Conservation (phyloP, 1,140 invertebrate species). For the Lepidotrigona ventralis region DNA sequence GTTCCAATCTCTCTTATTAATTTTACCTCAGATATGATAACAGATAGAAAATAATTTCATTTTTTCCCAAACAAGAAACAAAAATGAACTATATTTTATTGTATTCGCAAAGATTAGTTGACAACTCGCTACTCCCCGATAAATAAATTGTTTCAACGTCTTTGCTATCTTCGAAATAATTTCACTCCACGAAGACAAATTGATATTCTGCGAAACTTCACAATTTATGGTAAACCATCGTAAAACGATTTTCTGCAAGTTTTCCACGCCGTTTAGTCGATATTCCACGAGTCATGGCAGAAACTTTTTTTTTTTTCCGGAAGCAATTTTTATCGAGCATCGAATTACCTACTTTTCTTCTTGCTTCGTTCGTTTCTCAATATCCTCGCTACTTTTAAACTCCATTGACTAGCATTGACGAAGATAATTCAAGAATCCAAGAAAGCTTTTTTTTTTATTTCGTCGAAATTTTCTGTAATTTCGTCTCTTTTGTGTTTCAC, state of each 20-base stretch:
- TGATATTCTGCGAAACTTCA: background rate
- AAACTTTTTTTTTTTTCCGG: background rate
- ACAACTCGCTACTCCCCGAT: too few relatives aligned
- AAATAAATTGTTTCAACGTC: too few relatives aligned
- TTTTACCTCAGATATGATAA: background rate
- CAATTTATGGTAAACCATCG: background rate
- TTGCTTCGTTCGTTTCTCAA: background rate
- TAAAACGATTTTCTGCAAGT: background rate
- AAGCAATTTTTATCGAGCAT: constrained; percentile 13
- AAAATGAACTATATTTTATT: too few relatives aligned
- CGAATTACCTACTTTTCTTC: constrained; percentile 1
- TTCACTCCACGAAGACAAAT: background rate
- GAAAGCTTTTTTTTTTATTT: too few relatives aligned
- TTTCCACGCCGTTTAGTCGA: background rate
- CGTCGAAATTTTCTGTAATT: background rate
- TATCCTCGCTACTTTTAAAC: background rate
- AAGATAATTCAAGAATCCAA: too few relatives aligned
- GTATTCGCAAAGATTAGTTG: too few relatives aligned
- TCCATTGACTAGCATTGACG: background rate
- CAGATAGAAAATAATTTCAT: background rate
- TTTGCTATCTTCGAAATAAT: too few relatives aligned
- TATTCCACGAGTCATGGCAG: background rate
- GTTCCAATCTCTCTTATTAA: background rate
- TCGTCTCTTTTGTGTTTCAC: background rate
- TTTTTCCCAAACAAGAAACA: background rate